These are phyloP conservation scores for Zelleria hepariella DNA, from an alignment of 2,888 invertebrate species.

Conservation along the genomic window DNA sequence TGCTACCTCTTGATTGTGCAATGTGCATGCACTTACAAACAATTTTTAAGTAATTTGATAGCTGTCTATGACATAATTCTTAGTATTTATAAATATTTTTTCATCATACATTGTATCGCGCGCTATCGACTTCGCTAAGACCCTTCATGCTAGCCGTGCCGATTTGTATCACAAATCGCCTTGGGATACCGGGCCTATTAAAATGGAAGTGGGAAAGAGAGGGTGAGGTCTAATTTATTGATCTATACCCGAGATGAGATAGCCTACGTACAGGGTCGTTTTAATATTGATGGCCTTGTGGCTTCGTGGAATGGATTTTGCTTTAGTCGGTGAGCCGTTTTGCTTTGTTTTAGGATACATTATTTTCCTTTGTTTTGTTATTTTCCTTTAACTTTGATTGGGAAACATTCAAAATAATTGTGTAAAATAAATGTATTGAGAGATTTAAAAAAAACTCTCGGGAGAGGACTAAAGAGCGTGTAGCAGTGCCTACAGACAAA, in stretches of 20 bases:
- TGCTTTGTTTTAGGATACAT: not conserved
- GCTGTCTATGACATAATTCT: too few relatives aligned
- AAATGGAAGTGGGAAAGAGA: conserved; percentile 7
- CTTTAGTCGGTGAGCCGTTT: not conserved
- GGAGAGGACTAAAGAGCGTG: too few relatives aligned
- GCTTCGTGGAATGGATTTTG: not conserved
- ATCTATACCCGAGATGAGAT: conserved; percentile 2
- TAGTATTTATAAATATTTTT: too few relatives aligned
- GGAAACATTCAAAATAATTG: too few relatives aligned
- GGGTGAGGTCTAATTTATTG: conserved; percentile 7
- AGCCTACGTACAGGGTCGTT: not conserved
- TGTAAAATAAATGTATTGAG: too few relatives aligned
- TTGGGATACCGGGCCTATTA: conserved; percentile 7
- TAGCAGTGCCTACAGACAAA: too few relatives aligned
- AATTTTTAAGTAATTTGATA: too few relatives aligned
- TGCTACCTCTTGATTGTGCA: too few relatives aligned
- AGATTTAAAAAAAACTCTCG: too few relatives aligned
- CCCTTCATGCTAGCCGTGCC: not conserved
- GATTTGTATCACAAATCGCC: not conserved
- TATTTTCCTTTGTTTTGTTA: not conserved
- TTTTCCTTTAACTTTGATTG: not conserved
- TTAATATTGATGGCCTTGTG: not conserved
- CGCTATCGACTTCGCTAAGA: too few relatives aligned
- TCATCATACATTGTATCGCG: too few relatives aligned
- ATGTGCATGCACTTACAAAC: too few relatives aligned